Conservation (phyloP, 2,797 vertebrate species). For the Notolabrus celidotus region DNA sequence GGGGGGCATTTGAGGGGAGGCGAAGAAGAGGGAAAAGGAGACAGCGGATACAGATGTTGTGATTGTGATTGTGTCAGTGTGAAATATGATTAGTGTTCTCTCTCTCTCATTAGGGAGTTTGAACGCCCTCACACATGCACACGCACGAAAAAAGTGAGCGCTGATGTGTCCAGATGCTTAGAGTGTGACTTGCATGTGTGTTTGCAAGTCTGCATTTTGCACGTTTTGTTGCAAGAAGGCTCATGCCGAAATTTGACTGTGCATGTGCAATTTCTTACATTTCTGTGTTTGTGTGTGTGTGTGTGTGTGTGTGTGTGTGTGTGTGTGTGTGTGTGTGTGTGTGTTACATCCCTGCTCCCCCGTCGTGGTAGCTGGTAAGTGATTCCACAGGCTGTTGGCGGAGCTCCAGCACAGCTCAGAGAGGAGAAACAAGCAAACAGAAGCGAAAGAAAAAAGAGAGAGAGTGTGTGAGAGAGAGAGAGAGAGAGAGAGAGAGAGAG, state of each 20-base stretch:
- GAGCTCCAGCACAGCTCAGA: constrained; percentile 67
- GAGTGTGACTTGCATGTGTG: constrained; percentile 22
- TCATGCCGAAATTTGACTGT: constrained; percentile 8
- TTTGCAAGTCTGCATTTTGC: constrained; percentile 36
- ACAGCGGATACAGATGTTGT: constrained; percentile 78
- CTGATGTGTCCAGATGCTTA: constrained; percentile 25
- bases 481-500: constrained; percentile 37
- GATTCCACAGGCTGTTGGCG: constrained; percentile 84
- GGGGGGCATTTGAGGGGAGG: constrained; percentile 1
- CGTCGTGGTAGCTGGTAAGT: constrained; percentile 71
- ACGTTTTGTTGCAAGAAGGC: constrained; percentile 18
- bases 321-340: constrained; percentile 23
- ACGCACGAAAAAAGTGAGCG: constrained; percentile 33
- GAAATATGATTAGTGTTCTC: constrained; percentile 84
- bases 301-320: constrained; percentile 19
- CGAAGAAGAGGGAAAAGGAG: not conserved
- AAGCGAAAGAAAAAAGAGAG: constrained; percentile 26
- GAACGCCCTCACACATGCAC: constrained; percentile 67
- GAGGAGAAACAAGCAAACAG: constrained; percentile 59
- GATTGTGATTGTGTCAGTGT: constrained; percentile 82
- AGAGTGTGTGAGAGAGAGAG: constrained; percentile 37
- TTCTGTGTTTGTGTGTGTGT: not conserved
- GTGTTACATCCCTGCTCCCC: constrained; percentile 42
- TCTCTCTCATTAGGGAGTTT: constrained; percentile 75
- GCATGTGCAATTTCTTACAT: not conserved